Base-by-base conservation (phyloP, 1,140 invertebrate species). In the Tetragonula clypearis region DNA sequence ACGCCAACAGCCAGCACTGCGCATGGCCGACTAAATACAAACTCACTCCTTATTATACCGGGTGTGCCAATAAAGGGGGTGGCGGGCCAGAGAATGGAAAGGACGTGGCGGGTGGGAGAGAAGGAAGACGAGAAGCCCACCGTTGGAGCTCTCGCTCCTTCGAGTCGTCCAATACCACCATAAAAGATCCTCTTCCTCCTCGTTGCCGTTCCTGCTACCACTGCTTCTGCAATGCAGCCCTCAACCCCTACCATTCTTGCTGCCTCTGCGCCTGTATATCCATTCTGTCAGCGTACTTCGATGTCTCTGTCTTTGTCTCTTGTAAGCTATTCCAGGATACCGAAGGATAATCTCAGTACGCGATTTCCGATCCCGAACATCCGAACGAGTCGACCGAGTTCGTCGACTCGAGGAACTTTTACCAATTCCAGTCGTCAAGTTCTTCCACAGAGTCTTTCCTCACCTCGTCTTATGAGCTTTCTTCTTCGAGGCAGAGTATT, bases 11-110 rank as follows among this genome's bases (percentile, higher is more conserved):
- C 86, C 88, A 82, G 86, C 89, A 94, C 93, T 95, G 94, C 93
- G 94, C 94, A 95, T 94, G 93, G 91, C 90, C 93, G 92, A 90
- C 90, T 93, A 92, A 92, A 93, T 93, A 93, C 91, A 93, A 93
- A 93, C 93, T 92, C 91, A 88, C 91, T 93, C 91, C 93, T 94
- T 93, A 93, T 93, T 93, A 95, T 92, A 93, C 90, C 89, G 92
- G 92, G 91, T 93, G 92, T 93, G 90, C 92, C 92, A 94, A 94
- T 94, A 93, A 94, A 93, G 87, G 88, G 85, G 87, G 87, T 86
- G 85, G 71, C 75, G 73, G 81, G 66, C 72, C 85, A 26, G 73
- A 79, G 84, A 56, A 88, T 66, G 69, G 79, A 41, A 69, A 79
- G 53, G 60, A 68, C 66, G 56, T n/a, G 56, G 60, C 53, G 80